Conservation (phyloP, 1,140 invertebrate genomes). For the Phenacoccus solenopsis region DNA sequence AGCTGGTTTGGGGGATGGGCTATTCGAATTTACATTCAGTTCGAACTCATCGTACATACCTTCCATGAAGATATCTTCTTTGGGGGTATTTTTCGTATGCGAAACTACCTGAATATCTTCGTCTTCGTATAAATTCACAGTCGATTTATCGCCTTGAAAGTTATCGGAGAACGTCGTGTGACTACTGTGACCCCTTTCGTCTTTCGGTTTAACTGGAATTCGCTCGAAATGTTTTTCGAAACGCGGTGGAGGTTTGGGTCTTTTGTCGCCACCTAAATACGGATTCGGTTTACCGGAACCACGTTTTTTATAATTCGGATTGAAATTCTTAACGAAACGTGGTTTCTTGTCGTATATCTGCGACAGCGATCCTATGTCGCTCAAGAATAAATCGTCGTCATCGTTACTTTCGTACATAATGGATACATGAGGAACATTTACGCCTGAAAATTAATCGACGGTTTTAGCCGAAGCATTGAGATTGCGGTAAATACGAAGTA, state of each 20-base stretch:
- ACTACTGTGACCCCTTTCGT: too few relatives aligned
- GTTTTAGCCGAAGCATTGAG: too few relatives aligned
- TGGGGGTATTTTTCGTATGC: not conserved
- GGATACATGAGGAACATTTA: not conserved
- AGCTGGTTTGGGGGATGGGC: not conserved
- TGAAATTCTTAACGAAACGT: not conserved
- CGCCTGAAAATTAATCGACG: not conserved
- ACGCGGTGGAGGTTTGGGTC: not conserved
- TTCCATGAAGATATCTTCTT: not conserved
- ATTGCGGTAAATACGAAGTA: too few relatives aligned
- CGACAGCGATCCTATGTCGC: not conserved
- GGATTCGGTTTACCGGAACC: not conserved
- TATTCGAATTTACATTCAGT: not conserved
- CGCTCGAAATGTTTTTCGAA: too few relatives aligned
- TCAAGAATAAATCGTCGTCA: not conserved
- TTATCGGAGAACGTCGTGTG: too few relatives aligned
- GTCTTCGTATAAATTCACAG: too few relatives aligned
- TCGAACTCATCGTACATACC: not conserved
- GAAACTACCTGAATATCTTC: not conserved
- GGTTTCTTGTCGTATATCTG: not conserved
- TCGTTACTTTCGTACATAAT: not conserved
- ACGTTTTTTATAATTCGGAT: not conserved
- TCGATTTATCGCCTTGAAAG: too few relatives aligned
- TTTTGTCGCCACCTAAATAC: not conserved
- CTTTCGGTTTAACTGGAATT: too few relatives aligned